phyloP scores from a whole-genome alignment of 2,888 invertebrate species.

The Noctua pronuba region DNA sequence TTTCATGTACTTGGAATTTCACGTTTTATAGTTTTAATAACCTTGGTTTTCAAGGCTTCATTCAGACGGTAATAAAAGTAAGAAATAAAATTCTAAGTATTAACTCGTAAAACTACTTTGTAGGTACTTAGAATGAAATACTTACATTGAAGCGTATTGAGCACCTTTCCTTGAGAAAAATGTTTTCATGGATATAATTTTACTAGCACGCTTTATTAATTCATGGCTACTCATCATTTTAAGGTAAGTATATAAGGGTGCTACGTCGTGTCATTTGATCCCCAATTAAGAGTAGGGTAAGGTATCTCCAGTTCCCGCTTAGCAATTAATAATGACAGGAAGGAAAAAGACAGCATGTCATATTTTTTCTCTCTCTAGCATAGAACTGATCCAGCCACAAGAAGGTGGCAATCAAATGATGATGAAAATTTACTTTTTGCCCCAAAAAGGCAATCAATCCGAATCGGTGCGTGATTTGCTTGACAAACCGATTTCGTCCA shows the following conservation, averaged over 20 bases:
- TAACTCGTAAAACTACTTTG: constrained; percentile 54
- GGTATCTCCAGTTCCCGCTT: not conserved
- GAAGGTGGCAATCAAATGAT: constrained; percentile 14
- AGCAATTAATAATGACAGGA: constrained; percentile 3
- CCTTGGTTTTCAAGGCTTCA: constrained; percentile 39
- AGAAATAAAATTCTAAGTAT: constrained; percentile 52
- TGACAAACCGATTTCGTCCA: constrained; percentile 75
- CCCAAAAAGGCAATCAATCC: constrained; percentile 69
- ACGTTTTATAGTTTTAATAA: constrained; percentile 57
- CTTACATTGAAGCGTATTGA: constrained; percentile 15
- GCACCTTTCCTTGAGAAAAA: constrained; percentile 1
- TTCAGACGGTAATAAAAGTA: constrained; percentile 45
- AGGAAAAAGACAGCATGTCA: not conserved
- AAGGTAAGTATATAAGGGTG: constrained; percentile 2
- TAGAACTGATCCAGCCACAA: constrained; percentile 1
- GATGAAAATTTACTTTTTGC: constrained; percentile 52
- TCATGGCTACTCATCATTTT: constrained; percentile 25
- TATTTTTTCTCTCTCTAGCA: not conserved
- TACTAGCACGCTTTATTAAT: constrained; percentile 1
- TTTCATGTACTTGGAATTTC: constrained; percentile 36
- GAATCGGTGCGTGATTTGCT: constrained; percentile 72
- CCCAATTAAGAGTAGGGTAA: constrained; percentile 12
- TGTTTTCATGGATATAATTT: constrained; percentile 7
- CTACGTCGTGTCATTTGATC: constrained; percentile 24
- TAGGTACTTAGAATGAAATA: constrained; percentile 37